Conservation (phyloP, 2,888 invertebrate species). For the Cybosia mesomella region DNA sequence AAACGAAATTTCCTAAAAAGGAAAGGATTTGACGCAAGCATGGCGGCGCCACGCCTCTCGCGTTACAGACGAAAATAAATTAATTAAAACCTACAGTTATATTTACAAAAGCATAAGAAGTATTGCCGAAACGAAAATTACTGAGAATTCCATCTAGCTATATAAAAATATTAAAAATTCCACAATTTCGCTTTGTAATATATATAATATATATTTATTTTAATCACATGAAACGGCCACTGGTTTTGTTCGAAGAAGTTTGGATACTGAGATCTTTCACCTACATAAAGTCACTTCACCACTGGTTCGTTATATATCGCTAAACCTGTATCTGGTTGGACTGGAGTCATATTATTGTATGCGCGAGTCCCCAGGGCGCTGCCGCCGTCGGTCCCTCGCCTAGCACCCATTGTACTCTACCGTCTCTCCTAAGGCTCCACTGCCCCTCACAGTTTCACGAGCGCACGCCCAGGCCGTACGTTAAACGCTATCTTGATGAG, state of each 20-base stretch:
- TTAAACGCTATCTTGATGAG: constrained; percentile 26
- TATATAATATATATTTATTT: constrained; percentile 64
- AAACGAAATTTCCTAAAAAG: constrained; percentile 84
- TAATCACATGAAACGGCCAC: constrained; percentile 83
- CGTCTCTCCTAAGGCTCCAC: constrained; percentile 62
- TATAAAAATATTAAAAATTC: constrained; percentile 80
- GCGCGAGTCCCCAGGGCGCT: constrained; percentile 40
- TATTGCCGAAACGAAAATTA: constrained; percentile 76
- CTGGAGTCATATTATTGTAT: constrained; percentile 52
- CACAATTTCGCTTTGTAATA: constrained; percentile 57
- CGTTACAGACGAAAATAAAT: constrained; percentile 78
- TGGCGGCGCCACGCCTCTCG: constrained; percentile 50
- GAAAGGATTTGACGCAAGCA: constrained; percentile 61
- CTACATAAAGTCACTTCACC: constrained; percentile 64
- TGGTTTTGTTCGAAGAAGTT: constrained; percentile 81
- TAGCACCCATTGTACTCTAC: constrained; percentile 75
- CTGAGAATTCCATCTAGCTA: constrained; percentile 82
- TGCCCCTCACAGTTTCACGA: constrained; percentile 62
- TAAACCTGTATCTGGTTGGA: constrained; percentile 61
- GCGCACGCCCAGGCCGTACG: constrained; percentile 57
- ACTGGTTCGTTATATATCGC: constrained; percentile 64
- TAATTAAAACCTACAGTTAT: constrained; percentile 81
- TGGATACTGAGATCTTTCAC: constrained; percentile 83
- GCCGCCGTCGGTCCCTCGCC: constrained; percentile 64
- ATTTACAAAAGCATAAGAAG: constrained; percentile 85